These are phyloP conservation scores for Pimpla rufipes DNA, from an alignment of 2,888 invertebrate genomes.

Conservation along the genomic window DNA sequence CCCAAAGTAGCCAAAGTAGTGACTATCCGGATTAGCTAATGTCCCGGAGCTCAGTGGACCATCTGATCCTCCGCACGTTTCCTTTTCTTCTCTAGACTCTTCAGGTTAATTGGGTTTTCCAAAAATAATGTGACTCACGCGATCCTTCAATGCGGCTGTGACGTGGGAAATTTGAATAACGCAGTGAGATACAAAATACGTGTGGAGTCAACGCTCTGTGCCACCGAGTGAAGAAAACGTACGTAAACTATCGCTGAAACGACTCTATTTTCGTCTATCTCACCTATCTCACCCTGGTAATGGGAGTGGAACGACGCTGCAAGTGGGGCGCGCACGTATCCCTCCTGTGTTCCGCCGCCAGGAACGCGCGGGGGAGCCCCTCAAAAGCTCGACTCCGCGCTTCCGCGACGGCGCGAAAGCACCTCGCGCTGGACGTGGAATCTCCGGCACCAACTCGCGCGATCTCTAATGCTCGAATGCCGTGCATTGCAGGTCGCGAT, in stretches of 20 bases:
- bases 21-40: too few relatives aligned
- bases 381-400: slow-evolving; percentile 62
- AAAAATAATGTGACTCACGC: too few relatives aligned
- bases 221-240: slow-evolving; percentile 46
- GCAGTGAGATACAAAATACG: neutral
- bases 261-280: slow-evolving; percentile 69
- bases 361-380: too few relatives aligned
- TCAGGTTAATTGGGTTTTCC: too few relatives aligned
- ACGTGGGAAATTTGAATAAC: neutral
- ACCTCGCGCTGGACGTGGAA: slow-evolving; percentile 62
- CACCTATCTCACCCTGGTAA: slow-evolving; percentile 51
- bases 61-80: too few relatives aligned
- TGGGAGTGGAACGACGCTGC: slow-evolving; percentile 41
- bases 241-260: slow-evolving; percentile 63
- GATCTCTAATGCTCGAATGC: slow-evolving; percentile 64
- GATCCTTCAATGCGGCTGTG: too few relatives aligned
- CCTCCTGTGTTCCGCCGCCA: too few relatives aligned
- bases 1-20: too few relatives aligned
- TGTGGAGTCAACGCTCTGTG: neutral
- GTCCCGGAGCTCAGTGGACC: too few relatives aligned
- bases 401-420: slow-evolving; percentile 40
- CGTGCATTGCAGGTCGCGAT: slow-evolving; percentile 52
- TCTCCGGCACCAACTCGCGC: slow-evolving; percentile 49
- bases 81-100: too few relatives aligned
- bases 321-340: too few relatives aligned